Evolutionary conservation across 2,113 vertebrate genomes (phyloP), one percentile per base, ranked within the genome.

Genomic region (Tenebrosternarchus preto): DNA sequence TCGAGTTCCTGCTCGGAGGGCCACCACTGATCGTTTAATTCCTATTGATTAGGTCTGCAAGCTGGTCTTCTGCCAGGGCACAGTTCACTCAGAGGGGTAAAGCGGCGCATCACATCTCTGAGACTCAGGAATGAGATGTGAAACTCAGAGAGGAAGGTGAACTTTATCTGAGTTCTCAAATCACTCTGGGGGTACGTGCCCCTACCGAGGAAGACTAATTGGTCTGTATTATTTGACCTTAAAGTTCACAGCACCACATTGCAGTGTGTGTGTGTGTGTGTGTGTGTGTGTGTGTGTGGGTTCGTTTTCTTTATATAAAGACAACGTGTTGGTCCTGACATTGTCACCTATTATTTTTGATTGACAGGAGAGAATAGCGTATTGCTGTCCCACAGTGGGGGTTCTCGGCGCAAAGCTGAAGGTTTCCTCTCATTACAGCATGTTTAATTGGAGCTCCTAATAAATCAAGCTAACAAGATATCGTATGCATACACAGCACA

Each of bases 371-470:
- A 70, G 16, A 61, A 43, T 72, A 64, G 20, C 74, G 46, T 3
- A 63, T 53, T 67, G 69, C 22, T 57, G 12, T 31, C 39, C 25
- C 19, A 5, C 12, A 43, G 7, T 46, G 36, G 33, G 9, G 55
- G 16, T 25, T 33, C 24, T 22, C 2, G 46, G 16, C 43, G 50
- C 27, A 29, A 19, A 12, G 33, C 77, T 80, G 15, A n/a, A 72
- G 68, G 50, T 74, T 27, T 12, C 57, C 31, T 75, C 64, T 83
- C 78, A 77, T 81, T 83, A 86, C 74, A 83, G 66, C 78, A 55
- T 57, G 56, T 87, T 86, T 87, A 88, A 88, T 87, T 87, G 87
- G 68, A 36, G 81, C 57, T 25, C 57, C 74, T 87, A 85, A 87
- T 86, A 83, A 85, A 86, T 73, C 67, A 74, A 77, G 81, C 46